A percentile compares a stretch with the other conserved stretches of the same genome.
phyloP scores from a whole-genome alignment of 2,797 vertebrate genomes.

The Cetoscarus ocellatus region DNA sequence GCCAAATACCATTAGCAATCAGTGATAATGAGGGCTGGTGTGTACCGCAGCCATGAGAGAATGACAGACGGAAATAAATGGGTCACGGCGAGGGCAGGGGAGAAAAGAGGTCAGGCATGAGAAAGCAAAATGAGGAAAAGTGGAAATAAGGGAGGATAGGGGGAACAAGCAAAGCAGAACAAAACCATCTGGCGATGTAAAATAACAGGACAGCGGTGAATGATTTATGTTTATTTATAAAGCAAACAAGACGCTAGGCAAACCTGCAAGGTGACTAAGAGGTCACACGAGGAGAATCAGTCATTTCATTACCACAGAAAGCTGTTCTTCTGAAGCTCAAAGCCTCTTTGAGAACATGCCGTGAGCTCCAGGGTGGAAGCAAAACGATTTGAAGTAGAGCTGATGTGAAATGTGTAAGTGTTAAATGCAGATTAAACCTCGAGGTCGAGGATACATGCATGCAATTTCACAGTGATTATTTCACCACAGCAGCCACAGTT shows the following conservation, averaged over 20 bases:
- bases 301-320: not conserved
- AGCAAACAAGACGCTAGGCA: not conserved
- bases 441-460: not conserved
- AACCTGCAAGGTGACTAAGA: not conserved
- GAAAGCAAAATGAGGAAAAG: slow-evolving; percentile 8
- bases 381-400: not conserved
- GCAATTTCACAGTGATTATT: not conserved
- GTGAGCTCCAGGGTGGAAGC: not conserved
- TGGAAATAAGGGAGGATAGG: not conserved
- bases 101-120: slow-evolving; percentile 17
- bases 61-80: slow-evolving; percentile 23
- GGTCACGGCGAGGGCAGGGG: slow-evolving; percentile 15
- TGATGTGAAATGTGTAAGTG: not conserved
- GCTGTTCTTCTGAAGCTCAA: not conserved
- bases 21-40: slow-evolving; percentile 43
- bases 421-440: not conserved
- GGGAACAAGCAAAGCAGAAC: slow-evolving; percentile 7
- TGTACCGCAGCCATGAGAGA: slow-evolving; percentile 12
- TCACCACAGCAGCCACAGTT: too few relatives aligned
- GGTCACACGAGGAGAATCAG: not conserved
- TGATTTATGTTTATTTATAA: not conserved
- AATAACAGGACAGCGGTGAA: not conserved
- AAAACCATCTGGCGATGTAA: slow-evolving; percentile 8
- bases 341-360: not conserved
- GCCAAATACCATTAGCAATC: slow-evolving; percentile 15